phyloP scores from a whole-genome alignment of 2,113 vertebrate genomes.

The Dromiciops gliroides region DNA sequence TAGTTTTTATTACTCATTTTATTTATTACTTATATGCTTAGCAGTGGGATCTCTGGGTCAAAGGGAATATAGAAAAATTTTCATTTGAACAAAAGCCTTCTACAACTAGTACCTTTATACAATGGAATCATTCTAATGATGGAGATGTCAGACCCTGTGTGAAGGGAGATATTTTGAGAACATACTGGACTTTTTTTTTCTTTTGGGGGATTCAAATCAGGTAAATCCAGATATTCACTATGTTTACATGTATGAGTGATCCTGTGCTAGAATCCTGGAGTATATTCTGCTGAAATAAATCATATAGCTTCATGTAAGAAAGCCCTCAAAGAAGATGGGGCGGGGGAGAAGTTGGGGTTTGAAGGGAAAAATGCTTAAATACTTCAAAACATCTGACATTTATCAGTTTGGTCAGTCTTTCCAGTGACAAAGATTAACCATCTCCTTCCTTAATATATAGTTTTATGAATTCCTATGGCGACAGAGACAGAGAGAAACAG shows the following conservation, averaged over 20 bases:
- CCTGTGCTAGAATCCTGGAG: conserved; percentile 1
- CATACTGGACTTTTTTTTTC: background rate
- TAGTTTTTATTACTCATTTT: background rate
- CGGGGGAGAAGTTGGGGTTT: background rate
- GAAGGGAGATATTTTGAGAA: background rate
- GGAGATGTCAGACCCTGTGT: background rate
- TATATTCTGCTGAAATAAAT: conserved; percentile 15
- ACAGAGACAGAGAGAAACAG: too few species aligned
- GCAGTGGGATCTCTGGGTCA: background rate
- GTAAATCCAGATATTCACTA: background rate
- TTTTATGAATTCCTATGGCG: background rate
- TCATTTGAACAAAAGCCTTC: background rate
- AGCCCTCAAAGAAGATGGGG: conserved; percentile 18
- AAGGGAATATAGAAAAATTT: background rate
- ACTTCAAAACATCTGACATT: background rate
- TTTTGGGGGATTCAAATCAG: background rate
- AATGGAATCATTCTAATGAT: background rate
- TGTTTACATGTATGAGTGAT: background rate
- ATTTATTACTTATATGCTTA: background rate
- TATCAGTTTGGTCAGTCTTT: background rate
- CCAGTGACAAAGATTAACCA: background rate
- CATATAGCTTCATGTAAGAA: background rate
- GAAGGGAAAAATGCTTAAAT: background rate
- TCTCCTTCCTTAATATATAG: background rate
- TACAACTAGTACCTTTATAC: background rate